Conservation (phyloP, 2,888 invertebrate genomes). For the Caenorhabditis sulstoni region DNA sequence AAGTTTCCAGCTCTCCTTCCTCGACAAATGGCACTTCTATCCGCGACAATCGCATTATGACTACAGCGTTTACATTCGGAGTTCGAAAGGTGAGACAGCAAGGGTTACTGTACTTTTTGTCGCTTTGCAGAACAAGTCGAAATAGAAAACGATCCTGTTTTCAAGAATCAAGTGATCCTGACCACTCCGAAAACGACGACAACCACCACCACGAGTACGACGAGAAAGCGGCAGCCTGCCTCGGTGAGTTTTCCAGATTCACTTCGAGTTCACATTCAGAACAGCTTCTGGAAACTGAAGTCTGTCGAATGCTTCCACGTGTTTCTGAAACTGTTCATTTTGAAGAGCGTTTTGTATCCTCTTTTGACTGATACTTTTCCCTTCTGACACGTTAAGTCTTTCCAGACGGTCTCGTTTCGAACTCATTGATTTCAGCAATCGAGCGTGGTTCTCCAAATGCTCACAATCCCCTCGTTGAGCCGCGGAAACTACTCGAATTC, state of each 20-base stretch:
- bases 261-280: too few species aligned
- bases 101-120: not conserved
- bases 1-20: slow-evolving; percentile 15
- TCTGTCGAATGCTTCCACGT: too few species aligned
- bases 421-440: slow-evolving; percentile 14
- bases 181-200: slow-evolving; percentile 53
- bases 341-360: too few species aligned
- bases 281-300: too few species aligned
- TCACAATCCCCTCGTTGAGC: slow-evolving; percentile 40
- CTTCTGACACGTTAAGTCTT: too few species aligned
- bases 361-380: too few species aligned
- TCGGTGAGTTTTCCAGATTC: not conserved
- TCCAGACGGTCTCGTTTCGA: too few species aligned
- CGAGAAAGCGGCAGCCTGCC: slow-evolving; percentile 32
- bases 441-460: slow-evolving; percentile 53
- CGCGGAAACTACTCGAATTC: slow-evolving; percentile 60
- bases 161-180: slow-evolving; percentile 41
- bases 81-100: slow-evolving; percentile 12
- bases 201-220: slow-evolving; percentile 19
- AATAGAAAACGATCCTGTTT: slow-evolving; percentile 37
- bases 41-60: slow-evolving; percentile 54
- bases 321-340: too few species aligned
- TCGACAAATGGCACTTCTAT: slow-evolving; percentile 53
- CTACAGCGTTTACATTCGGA: slow-evolving; percentile 53
- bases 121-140: slow-evolving; percentile 28